Conservation (phyloP, 2,797 vertebrate genomes). For the Tragopan temminckii region DNA sequence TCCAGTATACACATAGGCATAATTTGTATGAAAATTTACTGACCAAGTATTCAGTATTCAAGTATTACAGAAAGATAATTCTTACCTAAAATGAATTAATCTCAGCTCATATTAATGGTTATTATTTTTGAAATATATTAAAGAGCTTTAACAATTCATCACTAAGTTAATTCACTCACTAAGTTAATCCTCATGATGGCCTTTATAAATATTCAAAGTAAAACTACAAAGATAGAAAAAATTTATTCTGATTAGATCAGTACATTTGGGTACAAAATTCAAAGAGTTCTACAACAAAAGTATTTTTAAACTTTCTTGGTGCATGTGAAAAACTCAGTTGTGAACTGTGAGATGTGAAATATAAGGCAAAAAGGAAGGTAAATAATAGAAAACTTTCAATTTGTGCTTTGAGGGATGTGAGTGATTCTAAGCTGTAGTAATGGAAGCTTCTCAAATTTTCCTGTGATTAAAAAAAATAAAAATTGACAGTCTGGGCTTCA, state of each 20-base stretch:
- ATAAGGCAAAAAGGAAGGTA: neutral
- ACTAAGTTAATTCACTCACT: neutral
- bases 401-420: too few species aligned
- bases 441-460: neutral
- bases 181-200: neutral
- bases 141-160: neutral
- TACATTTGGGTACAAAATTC: neutral
- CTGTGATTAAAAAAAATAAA: accelerated
- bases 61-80: neutral
- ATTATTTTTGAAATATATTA: slow-evolving; percentile 2
- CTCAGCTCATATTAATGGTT: neutral
- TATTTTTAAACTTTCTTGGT: neutral
- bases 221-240: neutral
- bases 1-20: accelerated
- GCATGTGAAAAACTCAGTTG: neutral
- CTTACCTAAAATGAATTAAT: neutral
- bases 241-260: neutral
- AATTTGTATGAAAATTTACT: neutral
- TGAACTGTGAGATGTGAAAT: neutral
- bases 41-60: neutral
- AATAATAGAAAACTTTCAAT: neutral
- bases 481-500: neutral
- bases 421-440: too few species aligned
- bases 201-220: neutral
- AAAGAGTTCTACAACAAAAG: neutral